A percentile compares a stretch with the other conserved stretches of the same genome.
Evolutionary conservation across 2,888 invertebrate species (phyloP).

Genomic region (Phanerotoma sp.): DNA sequence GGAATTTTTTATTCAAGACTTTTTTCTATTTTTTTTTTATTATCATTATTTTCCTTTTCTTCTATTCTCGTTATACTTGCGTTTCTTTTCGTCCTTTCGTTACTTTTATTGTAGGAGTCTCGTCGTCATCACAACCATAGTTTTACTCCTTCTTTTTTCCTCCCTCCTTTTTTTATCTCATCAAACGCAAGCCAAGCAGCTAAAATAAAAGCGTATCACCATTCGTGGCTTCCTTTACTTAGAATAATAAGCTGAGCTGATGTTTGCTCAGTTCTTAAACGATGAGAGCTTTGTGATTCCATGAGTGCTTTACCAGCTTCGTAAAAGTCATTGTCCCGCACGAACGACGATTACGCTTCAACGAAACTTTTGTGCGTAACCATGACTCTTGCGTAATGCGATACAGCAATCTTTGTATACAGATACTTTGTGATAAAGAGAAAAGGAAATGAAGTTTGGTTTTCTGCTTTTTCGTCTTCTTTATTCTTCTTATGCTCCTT

Average conservation of each 20-base stretch:
- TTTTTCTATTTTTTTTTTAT: slow-evolving; percentile 3
- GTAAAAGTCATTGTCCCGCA: slow-evolving; percentile 33
- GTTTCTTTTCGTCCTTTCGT: background rate
- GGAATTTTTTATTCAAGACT: slow-evolving; percentile 3
- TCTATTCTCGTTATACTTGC: background rate
- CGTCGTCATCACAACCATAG: background rate
- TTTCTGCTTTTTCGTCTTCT: too few relatives aligned
- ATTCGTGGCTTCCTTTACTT: slow-evolving; percentile 30
- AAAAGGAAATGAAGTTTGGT: background rate
- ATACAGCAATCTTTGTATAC: background rate
- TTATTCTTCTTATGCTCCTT: too few relatives aligned
- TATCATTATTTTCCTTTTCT: slow-evolving; percentile 7
- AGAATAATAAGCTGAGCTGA: slow-evolving; percentile 41
- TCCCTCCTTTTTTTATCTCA: slow-evolving; percentile 27
- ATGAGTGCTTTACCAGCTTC: slow-evolving; percentile 21
- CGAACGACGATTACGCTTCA: slow-evolving; percentile 25
- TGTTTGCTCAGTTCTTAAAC: slow-evolving; percentile 42
- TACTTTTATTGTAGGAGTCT: slow-evolving; percentile 1
- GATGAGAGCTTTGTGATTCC: slow-evolving; percentile 33
- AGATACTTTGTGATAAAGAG: background rate
- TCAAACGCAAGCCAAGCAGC: slow-evolving; percentile 1
- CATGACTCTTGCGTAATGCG: background rate
- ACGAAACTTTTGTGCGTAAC: background rate
- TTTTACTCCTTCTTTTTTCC: background rate
- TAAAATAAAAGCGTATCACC: slow-evolving; percentile 15